Evolutionary conservation across 2,113 vertebrate species (phyloP).

Genomic region (Limnothrissa miodon): DNA sequence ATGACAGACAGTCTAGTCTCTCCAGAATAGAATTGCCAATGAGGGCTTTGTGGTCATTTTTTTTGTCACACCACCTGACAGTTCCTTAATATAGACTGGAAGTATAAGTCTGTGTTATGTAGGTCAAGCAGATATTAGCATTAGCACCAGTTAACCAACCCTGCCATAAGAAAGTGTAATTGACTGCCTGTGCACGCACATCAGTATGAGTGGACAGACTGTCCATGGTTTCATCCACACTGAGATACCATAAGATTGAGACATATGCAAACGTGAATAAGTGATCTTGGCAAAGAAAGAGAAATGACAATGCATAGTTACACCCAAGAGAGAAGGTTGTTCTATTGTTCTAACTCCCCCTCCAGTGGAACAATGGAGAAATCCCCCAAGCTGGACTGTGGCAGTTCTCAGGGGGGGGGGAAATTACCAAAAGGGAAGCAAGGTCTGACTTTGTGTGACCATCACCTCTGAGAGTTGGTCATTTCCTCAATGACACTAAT

Average conservation of each 20-base stretch:
- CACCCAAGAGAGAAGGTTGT: neutral
- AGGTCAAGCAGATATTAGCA: no score
- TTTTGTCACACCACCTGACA: no score
- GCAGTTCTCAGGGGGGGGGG: neutral
- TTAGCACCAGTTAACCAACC: no score
- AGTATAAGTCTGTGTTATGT: no score
- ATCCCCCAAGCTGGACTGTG: neutral
- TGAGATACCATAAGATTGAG: neutral
- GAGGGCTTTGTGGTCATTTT: no score
- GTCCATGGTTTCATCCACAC: neutral
- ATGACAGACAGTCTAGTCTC: neutral
- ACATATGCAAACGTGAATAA: neutral
- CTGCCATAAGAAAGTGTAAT: no score
- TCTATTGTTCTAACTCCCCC: neutral
- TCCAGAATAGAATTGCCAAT: no score
- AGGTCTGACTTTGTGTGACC: neutral
- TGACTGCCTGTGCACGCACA: no score
- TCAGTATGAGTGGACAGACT: no score
- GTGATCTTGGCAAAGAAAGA: neutral
- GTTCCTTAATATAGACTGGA: no score
- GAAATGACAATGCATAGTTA: neutral
- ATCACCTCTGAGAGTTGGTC: neutral
- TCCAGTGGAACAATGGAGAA: neutral
- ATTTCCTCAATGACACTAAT: neutral
- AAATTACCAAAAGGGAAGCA: neutral